A percentile compares a stretch with the other conserved stretches of the same genome.
Evolutionary conservation across 2,797 vertebrate genomes (phyloP).

Genomic region (Acanthurus leucopareius): DNA sequence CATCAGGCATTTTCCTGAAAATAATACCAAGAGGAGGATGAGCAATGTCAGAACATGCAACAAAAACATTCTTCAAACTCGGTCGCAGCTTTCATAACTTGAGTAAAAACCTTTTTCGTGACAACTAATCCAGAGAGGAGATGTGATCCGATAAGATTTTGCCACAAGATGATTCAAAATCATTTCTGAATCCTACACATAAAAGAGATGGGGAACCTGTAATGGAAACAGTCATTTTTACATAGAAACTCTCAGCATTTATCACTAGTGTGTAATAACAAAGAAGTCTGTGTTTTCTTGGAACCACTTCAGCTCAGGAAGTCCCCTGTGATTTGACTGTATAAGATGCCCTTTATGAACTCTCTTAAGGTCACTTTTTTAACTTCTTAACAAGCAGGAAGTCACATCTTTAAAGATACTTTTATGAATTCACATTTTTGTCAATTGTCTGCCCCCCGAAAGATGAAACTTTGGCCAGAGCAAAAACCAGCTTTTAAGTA

Average conservation of each 20-base stretch:
- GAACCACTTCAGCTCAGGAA: conserved; percentile 30
- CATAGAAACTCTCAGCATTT: not conserved
- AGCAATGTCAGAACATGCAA: not conserved
- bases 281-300: not conserved
- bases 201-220: not conserved
- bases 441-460: not conserved
- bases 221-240: conserved; percentile 10
- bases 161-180: not conserved
- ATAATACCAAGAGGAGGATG: conserved; percentile 28
- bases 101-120: not conserved
- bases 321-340: conserved; percentile 19
- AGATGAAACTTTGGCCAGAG: not conserved
- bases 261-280: conserved; percentile 16
- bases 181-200: not conserved
- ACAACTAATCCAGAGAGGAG: not conserved
- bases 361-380: not conserved
- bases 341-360: conserved; percentile 8
- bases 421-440: not conserved
- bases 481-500: not conserved
- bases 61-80: not conserved
- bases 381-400: not conserved
- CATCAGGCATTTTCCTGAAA: conserved; percentile 44
- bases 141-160: not conserved
- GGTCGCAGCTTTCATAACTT: not conserved
- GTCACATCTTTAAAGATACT: not conserved